A percentile compares a stretch with the other conserved stretches of the same genome.
phyloP scores from a whole-genome alignment of 2,113 vertebrate genomes.

The Castor canadensis region DNA sequence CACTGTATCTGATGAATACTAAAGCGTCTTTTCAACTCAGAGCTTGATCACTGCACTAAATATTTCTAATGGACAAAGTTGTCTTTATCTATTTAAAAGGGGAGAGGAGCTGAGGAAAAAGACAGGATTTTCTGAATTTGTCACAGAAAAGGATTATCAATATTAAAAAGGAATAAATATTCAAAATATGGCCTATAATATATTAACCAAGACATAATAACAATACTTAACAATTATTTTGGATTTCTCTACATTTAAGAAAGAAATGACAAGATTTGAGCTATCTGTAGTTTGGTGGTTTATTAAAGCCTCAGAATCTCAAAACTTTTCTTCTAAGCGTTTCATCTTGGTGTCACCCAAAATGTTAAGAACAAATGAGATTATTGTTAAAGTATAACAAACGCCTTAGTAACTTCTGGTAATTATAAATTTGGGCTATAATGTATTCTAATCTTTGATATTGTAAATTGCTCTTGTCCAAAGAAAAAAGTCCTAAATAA shows the following conservation, averaged over 20 bases:
- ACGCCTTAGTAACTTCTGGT: neutral
- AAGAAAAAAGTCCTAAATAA: neutral
- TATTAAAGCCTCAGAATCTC: neutral
- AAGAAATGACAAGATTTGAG: neutral
- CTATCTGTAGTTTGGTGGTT: neutral
- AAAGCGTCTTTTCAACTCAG: neutral
- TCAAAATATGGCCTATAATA: neutral
- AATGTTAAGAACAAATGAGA: neutral
- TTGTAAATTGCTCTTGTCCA: neutral
- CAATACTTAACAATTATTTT: neutral
- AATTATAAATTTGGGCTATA: neutral
- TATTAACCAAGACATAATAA: neutral
- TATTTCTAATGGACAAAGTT: constrained; percentile 5
- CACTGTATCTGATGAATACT: constrained; percentile 19
- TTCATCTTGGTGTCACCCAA: neutral
- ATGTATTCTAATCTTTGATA: neutral
- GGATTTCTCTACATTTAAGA: neutral
- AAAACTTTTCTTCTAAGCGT: neutral
- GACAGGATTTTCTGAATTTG: neutral
- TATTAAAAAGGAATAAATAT: neutral
- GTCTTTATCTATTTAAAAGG: constrained; percentile 16
- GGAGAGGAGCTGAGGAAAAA: neutral
- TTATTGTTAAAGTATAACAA: neutral
- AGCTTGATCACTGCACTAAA: constrained; percentile 1
- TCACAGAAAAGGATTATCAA: neutral